Conservation (phyloP, 2,888 invertebrate genomes). For the Ceramica pisi region DNA sequence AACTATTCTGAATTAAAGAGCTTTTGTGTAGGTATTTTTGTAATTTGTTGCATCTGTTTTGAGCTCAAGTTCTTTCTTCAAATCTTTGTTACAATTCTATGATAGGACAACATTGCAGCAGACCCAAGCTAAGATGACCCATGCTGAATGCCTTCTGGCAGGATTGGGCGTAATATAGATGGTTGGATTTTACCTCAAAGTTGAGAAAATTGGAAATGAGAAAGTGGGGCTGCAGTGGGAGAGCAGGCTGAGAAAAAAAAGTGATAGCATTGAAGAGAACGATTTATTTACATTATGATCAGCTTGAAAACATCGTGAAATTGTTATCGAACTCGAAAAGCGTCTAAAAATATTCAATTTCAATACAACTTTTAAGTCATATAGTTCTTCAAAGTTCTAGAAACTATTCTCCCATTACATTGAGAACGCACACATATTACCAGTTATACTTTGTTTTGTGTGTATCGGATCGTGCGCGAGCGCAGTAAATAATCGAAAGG, state of each 20-base stretch:
- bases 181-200: not conserved
- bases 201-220: not conserved
- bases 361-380: not conserved
- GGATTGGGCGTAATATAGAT: too few species aligned
- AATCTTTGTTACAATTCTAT: too few species aligned
- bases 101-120: too few species aligned
- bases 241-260: not conserved
- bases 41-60: not conserved
- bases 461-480: conserved; percentile 66
- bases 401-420: conserved; percentile 29
- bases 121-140: too few species aligned
- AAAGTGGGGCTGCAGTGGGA: not conserved
- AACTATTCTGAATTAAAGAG: not conserved
- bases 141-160: too few species aligned
- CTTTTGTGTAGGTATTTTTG: not conserved
- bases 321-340: not conserved
- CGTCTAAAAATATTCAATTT: not conserved
- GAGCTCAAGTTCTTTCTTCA: not conserved
- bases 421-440: conserved; percentile 62
- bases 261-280: too few species aligned
- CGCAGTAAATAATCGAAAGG: conserved; percentile 64
- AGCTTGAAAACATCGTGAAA: not conserved
- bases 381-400: conserved; percentile 2
- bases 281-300: too few species aligned
- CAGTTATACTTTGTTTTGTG: conserved; percentile 71